Percentiles rank a stretch among this genome's conserved stretches.
phyloP scores from a whole-genome alignment of 2,888 invertebrate species.

The Furcula furcula region DNA sequence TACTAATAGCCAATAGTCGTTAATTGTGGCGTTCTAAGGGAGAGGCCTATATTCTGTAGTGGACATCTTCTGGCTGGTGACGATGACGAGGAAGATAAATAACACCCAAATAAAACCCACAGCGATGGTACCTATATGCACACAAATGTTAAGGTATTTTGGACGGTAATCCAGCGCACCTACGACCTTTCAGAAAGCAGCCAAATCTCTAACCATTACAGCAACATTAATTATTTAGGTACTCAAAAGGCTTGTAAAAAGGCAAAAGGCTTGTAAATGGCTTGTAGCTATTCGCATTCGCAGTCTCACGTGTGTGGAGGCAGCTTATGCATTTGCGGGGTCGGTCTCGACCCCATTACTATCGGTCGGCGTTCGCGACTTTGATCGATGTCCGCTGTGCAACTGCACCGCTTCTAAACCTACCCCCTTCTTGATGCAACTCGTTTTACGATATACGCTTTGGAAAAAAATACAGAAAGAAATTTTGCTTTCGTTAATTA shows the following conservation, averaged over 20 bases:
- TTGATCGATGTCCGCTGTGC: conserved; percentile 59
- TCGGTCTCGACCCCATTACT: conserved; percentile 57
- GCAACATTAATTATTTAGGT: neutral
- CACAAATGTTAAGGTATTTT: no score
- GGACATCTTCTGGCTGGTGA: no score
- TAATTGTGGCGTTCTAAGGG: no score
- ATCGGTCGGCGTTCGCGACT: conserved; percentile 52
- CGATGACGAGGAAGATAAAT: no score
- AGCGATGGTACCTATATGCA: no score
- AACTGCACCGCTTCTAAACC: conserved; percentile 31
- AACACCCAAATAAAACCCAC: no score
- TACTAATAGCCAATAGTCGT: no score
- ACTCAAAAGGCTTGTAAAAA: conserved; percentile 25
- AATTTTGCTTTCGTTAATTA: neutral
- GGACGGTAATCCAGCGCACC: no score
- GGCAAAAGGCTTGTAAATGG: conserved; percentile 23
- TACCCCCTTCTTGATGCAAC: conserved; percentile 24
- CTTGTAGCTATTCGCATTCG: no score
- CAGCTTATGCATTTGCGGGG: conserved; percentile 31
- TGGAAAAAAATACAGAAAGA: conserved; percentile 7
- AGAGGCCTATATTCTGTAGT: no score
- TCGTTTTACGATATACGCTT: conserved; percentile 16
- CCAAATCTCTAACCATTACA: no score
- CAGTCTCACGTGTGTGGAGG: conserved; percentile 23
- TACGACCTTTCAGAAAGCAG: no score